phyloP scores from a whole-genome alignment of 2,888 invertebrate species.

The Pachydiplax longipennis region DNA sequence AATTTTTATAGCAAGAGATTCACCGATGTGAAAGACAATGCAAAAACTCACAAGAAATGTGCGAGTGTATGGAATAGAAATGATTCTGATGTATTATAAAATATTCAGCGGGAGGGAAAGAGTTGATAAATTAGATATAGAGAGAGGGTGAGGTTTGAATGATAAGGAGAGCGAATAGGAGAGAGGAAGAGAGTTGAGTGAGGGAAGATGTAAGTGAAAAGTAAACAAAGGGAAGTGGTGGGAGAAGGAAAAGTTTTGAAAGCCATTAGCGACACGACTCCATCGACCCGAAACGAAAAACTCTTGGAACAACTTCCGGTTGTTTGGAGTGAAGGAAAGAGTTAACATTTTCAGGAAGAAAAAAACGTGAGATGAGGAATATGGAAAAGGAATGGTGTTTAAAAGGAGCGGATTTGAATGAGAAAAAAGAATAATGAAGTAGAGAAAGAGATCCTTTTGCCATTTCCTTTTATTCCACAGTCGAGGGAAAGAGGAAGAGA shows the following conservation, averaged over 20 bases:
- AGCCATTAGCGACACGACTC: constrained; percentile 27
- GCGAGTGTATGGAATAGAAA: too few relatives aligned
- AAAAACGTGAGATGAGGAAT: not conserved
- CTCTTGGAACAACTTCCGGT: constrained; percentile 11
- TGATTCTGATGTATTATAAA: too few relatives aligned
- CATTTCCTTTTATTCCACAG: not conserved
- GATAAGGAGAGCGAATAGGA: not conserved
- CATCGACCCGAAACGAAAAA: constrained; percentile 18
- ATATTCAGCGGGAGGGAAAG: too few relatives aligned
- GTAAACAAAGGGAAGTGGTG: not conserved
- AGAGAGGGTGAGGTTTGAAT: not conserved
- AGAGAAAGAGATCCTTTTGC: not conserved
- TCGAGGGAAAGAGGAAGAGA: not conserved
- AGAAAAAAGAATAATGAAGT: not conserved
- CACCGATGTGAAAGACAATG: too few relatives aligned
- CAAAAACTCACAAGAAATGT: too few relatives aligned
- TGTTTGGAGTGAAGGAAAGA: constrained; percentile 5
- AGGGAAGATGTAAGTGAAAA: not conserved
- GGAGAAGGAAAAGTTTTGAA: not conserved
- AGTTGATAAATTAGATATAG: too few relatives aligned
- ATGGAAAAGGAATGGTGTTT: not conserved
- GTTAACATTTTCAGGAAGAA: not conserved
- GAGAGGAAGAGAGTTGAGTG: not conserved
- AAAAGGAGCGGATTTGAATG: not conserved
- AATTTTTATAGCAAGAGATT: too few relatives aligned